phyloP scores from a whole-genome alignment of 2,888 invertebrate species.

The Neoaliturus tenellus region DNA sequence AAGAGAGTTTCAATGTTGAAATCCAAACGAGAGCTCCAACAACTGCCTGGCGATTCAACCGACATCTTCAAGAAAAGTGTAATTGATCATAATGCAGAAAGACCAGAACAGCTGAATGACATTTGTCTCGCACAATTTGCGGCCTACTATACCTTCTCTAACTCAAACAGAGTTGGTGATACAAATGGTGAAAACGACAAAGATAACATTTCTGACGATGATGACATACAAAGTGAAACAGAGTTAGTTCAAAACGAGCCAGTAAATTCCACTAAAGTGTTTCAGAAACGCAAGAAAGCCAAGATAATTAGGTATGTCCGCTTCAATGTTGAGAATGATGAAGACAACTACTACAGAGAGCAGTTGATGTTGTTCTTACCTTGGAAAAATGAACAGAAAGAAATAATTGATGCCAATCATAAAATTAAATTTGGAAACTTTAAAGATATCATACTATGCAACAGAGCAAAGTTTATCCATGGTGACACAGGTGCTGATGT shows the following conservation, averaged over 20 bases:
- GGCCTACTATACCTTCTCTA: constrained; percentile 55
- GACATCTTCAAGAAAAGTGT: constrained; percentile 60
- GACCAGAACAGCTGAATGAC: constrained; percentile 66
- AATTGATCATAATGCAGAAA: constrained; percentile 66
- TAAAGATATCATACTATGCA: not conserved
- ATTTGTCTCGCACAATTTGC: constrained; percentile 68
- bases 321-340: constrained; percentile 34
- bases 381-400: constrained; percentile 64
- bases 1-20: not conserved
- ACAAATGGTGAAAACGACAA: too few relatives aligned
- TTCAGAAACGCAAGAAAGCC: not conserved
- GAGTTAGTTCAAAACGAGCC: not conserved
- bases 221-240: not conserved
- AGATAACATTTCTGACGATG: not conserved
- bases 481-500: not conserved
- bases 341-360: constrained; percentile 52
- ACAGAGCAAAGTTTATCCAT: constrained; percentile 21
- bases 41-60: not conserved
- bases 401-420: constrained; percentile 55
- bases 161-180: not conserved
- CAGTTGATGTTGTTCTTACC: constrained; percentile 59
- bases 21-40: not conserved
- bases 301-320: constrained; percentile 42
- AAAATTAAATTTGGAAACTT: constrained; percentile 27
- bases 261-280: not conserved